Evolutionary conservation across 2,888 invertebrate genomes (phyloP).

Genomic region (Drosophila mimetica): DNA sequence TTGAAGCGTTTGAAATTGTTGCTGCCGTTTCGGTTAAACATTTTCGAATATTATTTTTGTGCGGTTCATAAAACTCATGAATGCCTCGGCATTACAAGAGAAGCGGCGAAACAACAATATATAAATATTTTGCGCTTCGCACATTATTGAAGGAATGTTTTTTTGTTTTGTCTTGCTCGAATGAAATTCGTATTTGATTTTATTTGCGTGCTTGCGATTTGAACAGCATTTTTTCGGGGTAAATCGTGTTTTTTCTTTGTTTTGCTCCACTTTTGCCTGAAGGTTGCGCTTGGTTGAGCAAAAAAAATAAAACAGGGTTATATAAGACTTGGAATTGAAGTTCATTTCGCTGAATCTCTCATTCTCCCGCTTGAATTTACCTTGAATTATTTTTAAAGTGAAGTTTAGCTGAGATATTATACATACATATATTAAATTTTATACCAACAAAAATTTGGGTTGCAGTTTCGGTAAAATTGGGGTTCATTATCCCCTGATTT

Average conservation of each 20-base stretch:
- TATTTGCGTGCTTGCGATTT: slow-evolving; percentile 46
- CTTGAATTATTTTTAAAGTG: slow-evolving; percentile 53
- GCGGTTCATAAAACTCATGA: slow-evolving; percentile 26
- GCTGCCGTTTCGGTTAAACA: slow-evolving; percentile 16
- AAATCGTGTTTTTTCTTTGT: slow-evolving; percentile 25
- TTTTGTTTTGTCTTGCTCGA: slow-evolving; percentile 25
- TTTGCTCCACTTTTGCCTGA: slow-evolving; percentile 49
- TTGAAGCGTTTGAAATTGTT: slow-evolving; percentile 59
- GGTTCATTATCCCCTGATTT: slow-evolving; percentile 30
- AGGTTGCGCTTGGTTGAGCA: slow-evolving; percentile 52
- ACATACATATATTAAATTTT: not conserved
- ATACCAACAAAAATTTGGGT: slow-evolving; percentile 41
- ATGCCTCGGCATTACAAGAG: slow-evolving; percentile 31
- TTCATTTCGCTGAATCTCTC: slow-evolving; percentile 20
- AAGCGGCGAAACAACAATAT: slow-evolving; percentile 8
- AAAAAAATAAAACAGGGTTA: slow-evolving; percentile 14
- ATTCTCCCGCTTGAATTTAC: slow-evolving; percentile 45
- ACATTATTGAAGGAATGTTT: slow-evolving; percentile 23
- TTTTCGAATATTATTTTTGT: slow-evolving; percentile 41
- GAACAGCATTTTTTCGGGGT: slow-evolving; percentile 14
- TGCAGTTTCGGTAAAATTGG: slow-evolving; percentile 46
- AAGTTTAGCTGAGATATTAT: no score
- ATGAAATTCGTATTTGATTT: slow-evolving; percentile 44
- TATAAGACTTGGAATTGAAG: slow-evolving; percentile 27
- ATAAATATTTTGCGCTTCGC: slow-evolving; percentile 26